Evolutionary conservation across 2,888 invertebrate genomes (phyloP).

Genomic region (Quadroppia sp.): DNA sequence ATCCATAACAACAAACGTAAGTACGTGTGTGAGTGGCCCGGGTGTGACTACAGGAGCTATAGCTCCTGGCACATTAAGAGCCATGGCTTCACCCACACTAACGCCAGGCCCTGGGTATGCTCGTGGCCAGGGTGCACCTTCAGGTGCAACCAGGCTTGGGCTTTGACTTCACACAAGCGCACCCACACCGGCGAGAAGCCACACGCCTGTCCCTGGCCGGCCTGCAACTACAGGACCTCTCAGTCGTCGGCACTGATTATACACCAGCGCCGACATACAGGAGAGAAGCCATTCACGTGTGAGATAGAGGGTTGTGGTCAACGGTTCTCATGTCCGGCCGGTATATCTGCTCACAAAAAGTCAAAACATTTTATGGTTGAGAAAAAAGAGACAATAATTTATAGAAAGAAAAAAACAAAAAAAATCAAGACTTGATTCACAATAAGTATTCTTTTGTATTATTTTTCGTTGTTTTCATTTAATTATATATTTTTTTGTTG

Average conservation of each 20-base stretch:
- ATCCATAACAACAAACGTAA: neutral
- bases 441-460: too few relatives aligned
- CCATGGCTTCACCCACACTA: neutral
- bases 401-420: too few relatives aligned
- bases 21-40: neutral
- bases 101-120: neutral
- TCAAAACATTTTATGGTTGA: too few relatives aligned
- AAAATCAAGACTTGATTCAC: too few relatives aligned
- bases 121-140: neutral
- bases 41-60: neutral
- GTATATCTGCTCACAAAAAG: neutral
- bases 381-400: too few relatives aligned
- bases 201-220: neutral
- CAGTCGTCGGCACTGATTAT: too few relatives aligned
- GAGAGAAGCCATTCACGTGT: neutral
- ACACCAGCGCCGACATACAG: neutral
- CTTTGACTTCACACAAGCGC: neutral
- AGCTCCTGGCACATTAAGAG: neutral
- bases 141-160: neutral
- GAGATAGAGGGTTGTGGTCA: neutral
- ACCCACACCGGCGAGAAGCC: constrained; percentile 15
- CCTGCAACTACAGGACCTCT: too few relatives aligned
- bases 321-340: neutral
- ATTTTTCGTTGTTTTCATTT: too few relatives aligned
- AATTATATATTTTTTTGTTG: too few relatives aligned